These are phyloP conservation scores for Diuraphis noxia DNA, from an alignment of 1,140 invertebrate species.

Conservation along the genomic window DNA sequence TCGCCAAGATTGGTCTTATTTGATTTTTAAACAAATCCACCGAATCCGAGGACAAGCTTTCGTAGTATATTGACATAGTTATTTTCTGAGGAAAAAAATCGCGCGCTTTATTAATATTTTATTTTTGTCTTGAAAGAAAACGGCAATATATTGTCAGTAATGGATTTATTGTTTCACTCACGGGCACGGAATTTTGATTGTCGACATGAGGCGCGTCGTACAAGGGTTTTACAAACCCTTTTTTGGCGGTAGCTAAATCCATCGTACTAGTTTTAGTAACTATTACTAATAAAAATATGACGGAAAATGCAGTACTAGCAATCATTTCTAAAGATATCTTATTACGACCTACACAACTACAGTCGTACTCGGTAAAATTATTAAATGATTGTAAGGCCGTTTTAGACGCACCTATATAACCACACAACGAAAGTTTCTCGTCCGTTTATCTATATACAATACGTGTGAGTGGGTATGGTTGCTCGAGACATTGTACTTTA, in stretches of 20 bases:
- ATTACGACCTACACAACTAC: not conserved
- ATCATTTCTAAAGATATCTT: not conserved
- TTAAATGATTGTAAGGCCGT: not conserved
- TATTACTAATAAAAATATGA: not conserved
- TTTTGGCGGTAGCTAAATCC: not conserved
- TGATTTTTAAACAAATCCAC: not conserved
- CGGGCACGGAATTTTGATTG: slow-evolving; percentile 34
- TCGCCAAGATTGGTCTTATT: not conserved
- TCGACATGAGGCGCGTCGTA: not conserved
- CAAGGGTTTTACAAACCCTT: not conserved
- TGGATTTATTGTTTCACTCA: not conserved
- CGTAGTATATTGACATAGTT: slow-evolving; percentile 26
- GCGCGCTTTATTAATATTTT: not conserved
- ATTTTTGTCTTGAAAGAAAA: not conserved
- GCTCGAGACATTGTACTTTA: not conserved
- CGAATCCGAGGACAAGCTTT: not conserved
- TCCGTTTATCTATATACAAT: not conserved
- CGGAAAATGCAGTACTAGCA: not conserved
- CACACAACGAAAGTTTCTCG: not conserved
- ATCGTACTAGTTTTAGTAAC: not conserved
- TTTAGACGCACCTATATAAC: not conserved
- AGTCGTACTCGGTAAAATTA: not conserved
- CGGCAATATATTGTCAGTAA: not conserved
- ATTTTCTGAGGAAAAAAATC: slow-evolving; percentile 3
- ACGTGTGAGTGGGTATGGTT: not conserved